Evolutionary conservation across 2,888 invertebrate species (phyloP), one percentile per base, ranked within the genome.

Genomic region (Helobdella robusta): DNA sequence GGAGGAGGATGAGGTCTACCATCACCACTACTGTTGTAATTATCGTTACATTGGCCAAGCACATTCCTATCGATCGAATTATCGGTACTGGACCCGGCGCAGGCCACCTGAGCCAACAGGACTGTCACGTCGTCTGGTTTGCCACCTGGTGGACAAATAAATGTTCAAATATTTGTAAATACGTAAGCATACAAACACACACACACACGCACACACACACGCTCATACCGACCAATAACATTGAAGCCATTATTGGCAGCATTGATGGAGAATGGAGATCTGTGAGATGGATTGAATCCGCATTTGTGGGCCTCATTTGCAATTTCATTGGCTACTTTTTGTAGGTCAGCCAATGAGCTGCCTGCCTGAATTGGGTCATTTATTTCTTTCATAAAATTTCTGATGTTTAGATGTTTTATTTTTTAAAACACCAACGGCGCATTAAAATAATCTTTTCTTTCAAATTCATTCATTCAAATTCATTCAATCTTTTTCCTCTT

Each of bases 111-210:
- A 11, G 67, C 67, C 32, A 95, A 85, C 77, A 97, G 86, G 79
- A 95, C 91, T 77, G 95, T 95, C 81, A 97, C 94, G 83, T 97
- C 97, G 81, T 97, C 97, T 69, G 95, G 95, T 82, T 97, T 97
- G 67, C 97, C 95, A 79, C 97, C 94, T 88, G 84, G 34, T 63
- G 30, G n/a, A 62, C 20, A 32, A 8, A 4, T 15, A 32, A 64
- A 30, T 6, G 30, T 30, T 8, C 25, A 28, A 52, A 52, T 52
- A 52, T 18, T 15, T 18, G 20, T 52, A 52, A n/a, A n/a, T n/a
- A n/a, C n/a, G n/a, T n/a, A n/a, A n/a, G n/a, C n/a, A n/a, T n/a
- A n/a, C n/a, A n/a, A n/a, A n/a, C n/a, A n/a, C n/a, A 32, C 60
- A 5, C n/a, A 50, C 50, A n/a, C 50, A 6, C 20, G 5, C 23